phyloP scores from a whole-genome alignment of 64 coral and sea anemone genomes.

The Dendrophyllia cribrosa region DNA sequence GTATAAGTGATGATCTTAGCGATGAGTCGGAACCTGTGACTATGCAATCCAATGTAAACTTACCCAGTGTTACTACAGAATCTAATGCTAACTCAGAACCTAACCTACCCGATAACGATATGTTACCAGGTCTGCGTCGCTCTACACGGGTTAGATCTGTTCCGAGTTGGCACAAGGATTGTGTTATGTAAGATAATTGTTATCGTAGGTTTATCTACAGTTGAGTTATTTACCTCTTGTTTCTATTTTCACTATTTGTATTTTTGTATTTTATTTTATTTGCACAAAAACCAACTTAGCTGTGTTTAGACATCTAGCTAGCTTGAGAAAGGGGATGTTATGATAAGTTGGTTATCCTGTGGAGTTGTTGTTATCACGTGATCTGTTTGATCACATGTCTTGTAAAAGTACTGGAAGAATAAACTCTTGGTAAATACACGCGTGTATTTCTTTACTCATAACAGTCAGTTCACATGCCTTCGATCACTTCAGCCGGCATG shows the following conservation, averaged over 20 bases:
- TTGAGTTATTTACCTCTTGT: background rate
- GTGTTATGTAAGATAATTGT: conserved; percentile 23
- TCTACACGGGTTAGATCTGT: conserved; percentile 35
- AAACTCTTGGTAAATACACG: too few species aligned
- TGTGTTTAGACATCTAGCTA: background rate
- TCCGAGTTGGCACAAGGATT: conserved; percentile 41
- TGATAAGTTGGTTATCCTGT: background rate
- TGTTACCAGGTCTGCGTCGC: background rate
- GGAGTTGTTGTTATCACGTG: background rate
- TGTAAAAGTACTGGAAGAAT: background rate
- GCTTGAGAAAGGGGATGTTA: conserved; percentile 6
- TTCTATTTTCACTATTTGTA: background rate
- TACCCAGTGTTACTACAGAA: background rate
- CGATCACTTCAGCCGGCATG: too few species aligned
- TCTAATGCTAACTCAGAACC: background rate
- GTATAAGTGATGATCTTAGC: conserved; percentile 6
- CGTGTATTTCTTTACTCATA: too few species aligned
- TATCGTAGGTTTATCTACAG: background rate
- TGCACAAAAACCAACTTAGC: too few species aligned
- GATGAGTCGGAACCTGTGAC: conserved; percentile 7
- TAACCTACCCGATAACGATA: background rate
- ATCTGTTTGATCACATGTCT: background rate
- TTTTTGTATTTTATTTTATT: too few species aligned
- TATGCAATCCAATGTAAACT: background rate
- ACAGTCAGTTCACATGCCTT: too few species aligned